A percentile compares a stretch with the other conserved stretches of the same genome.
phyloP scores from a whole-genome alignment of 2,888 invertebrate genomes.

The Rhagonycha fulva region DNA sequence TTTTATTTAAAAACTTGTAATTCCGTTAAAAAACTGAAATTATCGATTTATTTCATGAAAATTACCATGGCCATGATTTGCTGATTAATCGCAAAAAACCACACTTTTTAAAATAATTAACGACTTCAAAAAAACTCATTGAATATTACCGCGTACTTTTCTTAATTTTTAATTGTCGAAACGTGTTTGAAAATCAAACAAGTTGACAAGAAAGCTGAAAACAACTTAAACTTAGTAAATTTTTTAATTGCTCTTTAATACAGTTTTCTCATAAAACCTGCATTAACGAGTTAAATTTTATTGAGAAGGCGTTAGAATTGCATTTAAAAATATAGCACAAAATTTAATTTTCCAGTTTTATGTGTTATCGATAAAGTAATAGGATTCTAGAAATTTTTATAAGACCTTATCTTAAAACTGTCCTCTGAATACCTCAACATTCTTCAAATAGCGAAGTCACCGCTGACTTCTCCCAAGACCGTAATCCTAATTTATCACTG shows the following conservation, averaged over 20 bases:
- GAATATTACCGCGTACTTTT: neutral
- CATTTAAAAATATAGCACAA: neutral
- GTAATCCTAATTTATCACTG: neutral
- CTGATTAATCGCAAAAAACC: neutral
- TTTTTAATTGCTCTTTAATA: neutral
- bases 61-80: neutral
- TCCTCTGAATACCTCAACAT: neutral
- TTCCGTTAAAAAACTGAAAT: neutral
- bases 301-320: neutral
- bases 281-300: neutral
- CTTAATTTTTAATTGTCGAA: neutral
- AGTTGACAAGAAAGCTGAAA: neutral
- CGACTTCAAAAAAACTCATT: neutral
- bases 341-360: neutral
- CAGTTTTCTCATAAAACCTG: neutral
- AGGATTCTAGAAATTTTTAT: neutral
- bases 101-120: neutral
- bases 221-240: neutral
- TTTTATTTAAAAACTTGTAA: neutral
- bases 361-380: neutral
- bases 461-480: neutral
- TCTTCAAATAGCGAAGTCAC: neutral
- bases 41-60: neutral
- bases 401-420: neutral
- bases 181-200: neutral